Evolutionary conservation across 2,113 vertebrate genomes (phyloP).

Genomic region (Actenoides hombroni): DNA sequence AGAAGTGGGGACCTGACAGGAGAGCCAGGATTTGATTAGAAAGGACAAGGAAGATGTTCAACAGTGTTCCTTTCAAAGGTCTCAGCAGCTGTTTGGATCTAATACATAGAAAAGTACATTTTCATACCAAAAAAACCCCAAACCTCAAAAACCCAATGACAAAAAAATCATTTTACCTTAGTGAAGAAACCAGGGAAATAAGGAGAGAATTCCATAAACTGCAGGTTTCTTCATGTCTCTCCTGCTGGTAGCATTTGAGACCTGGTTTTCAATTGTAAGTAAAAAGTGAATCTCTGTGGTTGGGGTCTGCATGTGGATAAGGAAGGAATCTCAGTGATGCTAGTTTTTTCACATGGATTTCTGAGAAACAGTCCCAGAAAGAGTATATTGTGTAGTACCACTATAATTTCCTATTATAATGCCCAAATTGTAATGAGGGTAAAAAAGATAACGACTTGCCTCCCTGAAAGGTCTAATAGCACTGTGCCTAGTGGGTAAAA

Average conservation of each 20-base stretch:
- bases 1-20: background rate
- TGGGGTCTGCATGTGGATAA: background rate
- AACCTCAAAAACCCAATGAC: background rate
- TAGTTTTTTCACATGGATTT: background rate
- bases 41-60: background rate
- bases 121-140: background rate
- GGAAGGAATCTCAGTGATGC: background rate
- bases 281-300: background rate
- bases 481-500: background rate
- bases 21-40: background rate
- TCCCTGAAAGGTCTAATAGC: background rate
- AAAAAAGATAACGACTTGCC: background rate
- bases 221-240: background rate
- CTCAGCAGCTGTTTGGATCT: background rate
- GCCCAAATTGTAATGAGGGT: background rate
- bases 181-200: background rate
- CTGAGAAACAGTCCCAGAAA: background rate
- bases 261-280: background rate
- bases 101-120: background rate
- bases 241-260: background rate
- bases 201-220: background rate
- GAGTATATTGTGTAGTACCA: background rate
- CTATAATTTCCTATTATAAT: background rate
- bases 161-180: background rate
- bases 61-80: background rate